Base-by-base conservation (phyloP, 2,797 vertebrate genomes). In the Lates japonicus region DNA sequence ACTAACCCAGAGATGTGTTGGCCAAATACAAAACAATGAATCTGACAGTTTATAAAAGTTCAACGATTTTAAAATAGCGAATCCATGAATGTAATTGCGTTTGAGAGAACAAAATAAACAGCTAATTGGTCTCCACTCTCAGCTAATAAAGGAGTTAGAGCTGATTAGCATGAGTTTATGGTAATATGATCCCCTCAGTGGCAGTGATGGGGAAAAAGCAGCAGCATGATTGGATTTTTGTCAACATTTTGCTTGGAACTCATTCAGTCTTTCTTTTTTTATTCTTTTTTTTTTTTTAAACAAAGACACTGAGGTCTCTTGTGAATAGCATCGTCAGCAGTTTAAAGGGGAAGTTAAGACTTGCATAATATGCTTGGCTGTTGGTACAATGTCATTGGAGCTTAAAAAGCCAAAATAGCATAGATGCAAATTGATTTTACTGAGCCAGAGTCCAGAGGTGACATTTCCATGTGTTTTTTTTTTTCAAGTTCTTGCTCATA, bases 101-200 rank as follows among this genome's bases (percentile, higher is more conserved):
- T 85, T 25, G 6, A 78, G 63, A 77, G 69, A 75, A 52, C 54
- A 75, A 86, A 78, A 84, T 70, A 70, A 86, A 84, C 62, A 65
- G 25, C 33, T 83, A 84, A 85, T 90, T 83, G n/a, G 57, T 75
- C 69, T 87, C 70, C 55, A 68, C 74, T 83, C 57, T 71, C 20
- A 67, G 58, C 70, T 72, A 63, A 83, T 80, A 44, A 67, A 66
- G 52, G 63, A 78, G 80, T 84, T 86, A 29, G 55, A 68, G 75
- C 58, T 66, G 46, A 89, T 91, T 88, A 84, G 68, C 46, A 58
- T 39, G 59, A 58, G 76, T 85, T 90, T 84, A 84, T 89, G 88
- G 62, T 82, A 90, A 88, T 86, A 39, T 52, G 62, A 88, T 85
- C 33, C 74, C 60, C 69, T 71, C 68, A 62, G 80, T 41, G 25